phyloP scores from a whole-genome alignment of 2,113 vertebrate species.

The Numida meleagris region DNA sequence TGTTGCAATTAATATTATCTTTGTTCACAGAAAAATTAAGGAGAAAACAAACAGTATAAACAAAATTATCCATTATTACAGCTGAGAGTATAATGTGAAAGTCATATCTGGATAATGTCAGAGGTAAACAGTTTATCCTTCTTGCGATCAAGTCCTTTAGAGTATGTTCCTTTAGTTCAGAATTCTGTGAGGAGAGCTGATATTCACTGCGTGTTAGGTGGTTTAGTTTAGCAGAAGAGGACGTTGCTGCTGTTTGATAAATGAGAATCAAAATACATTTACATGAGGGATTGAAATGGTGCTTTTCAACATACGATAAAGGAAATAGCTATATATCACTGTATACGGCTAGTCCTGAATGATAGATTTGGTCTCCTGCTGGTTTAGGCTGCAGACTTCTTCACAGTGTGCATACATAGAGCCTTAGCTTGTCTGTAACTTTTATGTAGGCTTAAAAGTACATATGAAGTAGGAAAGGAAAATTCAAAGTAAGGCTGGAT shows the following conservation, averaged over 20 bases:
- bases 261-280: constrained; percentile 66
- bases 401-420: not conserved
- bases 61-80: not conserved
- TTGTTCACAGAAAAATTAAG: not conserved
- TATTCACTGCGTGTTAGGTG: not conserved
- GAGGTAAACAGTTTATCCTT: not conserved
- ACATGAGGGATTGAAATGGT: constrained; percentile 22
- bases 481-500: not conserved
- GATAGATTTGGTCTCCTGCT: constrained; percentile 46
- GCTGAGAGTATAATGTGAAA: not conserved
- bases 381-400: not conserved
- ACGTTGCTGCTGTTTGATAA: constrained; percentile 59
- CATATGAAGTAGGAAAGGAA: not conserved
- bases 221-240: constrained; percentile 21
- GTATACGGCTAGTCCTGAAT: not conserved
- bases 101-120: not conserved
- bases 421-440: not conserved
- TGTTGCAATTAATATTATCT: not conserved
- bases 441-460: not conserved
- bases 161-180: not conserved
- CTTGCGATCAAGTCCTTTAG: not conserved
- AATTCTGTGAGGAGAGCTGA: not conserved
- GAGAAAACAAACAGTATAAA: not conserved
- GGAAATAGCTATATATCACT: constrained; percentile 49
- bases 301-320: constrained; percentile 49